Percentiles rank a stretch among this genome's conserved stretches.
These are phyloP conservation scores for Erannis defoliaria DNA, from an alignment of 2,888 invertebrate species.

Conservation along the genomic window DNA sequence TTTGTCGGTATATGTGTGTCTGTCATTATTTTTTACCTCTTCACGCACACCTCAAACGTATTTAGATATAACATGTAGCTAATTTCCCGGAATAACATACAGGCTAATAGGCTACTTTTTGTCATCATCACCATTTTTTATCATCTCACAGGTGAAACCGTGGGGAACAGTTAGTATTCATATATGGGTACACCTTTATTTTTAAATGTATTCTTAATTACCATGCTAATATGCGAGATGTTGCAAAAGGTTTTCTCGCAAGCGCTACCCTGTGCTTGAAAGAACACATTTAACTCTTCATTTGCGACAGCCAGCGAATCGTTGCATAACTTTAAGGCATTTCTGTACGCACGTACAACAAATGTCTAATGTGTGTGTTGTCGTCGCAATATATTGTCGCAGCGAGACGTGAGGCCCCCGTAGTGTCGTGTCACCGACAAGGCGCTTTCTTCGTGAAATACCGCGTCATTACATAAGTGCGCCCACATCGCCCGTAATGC, in stretches of 20 bases:
- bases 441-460: constrained; percentile 47
- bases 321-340: constrained; percentile 46
- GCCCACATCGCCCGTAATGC: constrained; percentile 40
- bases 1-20: too few species aligned
- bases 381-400: constrained; percentile 43
- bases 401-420: constrained; percentile 35
- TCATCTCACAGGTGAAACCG: too few species aligned
- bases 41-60: too few species aligned
- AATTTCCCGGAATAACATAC: too few species aligned
- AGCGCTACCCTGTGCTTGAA: constrained; percentile 22
- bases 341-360: constrained; percentile 46
- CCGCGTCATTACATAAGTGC: constrained; percentile 46
- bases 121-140: too few species aligned
- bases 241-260: constrained; percentile 29
- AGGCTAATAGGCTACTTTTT: too few species aligned
- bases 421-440: constrained; percentile 32
- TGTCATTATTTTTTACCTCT: too few species aligned
- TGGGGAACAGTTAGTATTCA: too few species aligned
- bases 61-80: too few species aligned
- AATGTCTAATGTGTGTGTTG: constrained; percentile 44
- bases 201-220: background rate
- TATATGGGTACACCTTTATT: too few species aligned
- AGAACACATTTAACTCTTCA: constrained; percentile 36
- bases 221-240: constrained; percentile 3
- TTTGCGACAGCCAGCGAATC: constrained; percentile 36